These are phyloP conservation scores for Cantharis rustica DNA, from an alignment of 2,888 invertebrate species.

Conservation along the genomic window DNA sequence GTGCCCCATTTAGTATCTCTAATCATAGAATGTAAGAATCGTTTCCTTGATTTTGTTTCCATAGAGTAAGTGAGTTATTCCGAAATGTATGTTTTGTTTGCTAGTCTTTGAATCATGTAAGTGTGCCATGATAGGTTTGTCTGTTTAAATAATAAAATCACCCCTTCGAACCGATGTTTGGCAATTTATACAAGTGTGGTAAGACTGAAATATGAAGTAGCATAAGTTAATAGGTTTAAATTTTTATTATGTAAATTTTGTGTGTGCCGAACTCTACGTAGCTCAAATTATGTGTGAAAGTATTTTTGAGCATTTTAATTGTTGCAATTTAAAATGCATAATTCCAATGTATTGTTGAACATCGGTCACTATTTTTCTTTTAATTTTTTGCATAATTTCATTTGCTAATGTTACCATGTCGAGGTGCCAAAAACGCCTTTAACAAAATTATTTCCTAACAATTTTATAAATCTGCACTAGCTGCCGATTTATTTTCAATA, in stretches of 20 bases:
- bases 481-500: constrained; percentile 9
- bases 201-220: constrained; percentile 36
- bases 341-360: constrained; percentile 47
- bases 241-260: constrained; percentile 6
- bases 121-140: constrained; percentile 53
- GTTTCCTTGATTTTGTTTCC: neutral
- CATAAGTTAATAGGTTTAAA: constrained; percentile 18
- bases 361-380: constrained; percentile 41
- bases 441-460: constrained; percentile 25
- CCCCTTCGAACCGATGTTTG: constrained; percentile 49
- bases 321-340: constrained; percentile 28
- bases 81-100: constrained; percentile 47
- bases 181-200: constrained; percentile 45
- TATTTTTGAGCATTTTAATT: constrained; percentile 32
- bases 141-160: constrained; percentile 42
- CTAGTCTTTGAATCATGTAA: constrained; percentile 45
- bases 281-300: constrained; percentile 49
- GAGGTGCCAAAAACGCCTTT: constrained; percentile 47
- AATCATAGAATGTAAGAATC: constrained; percentile 23
- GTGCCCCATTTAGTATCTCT: constrained; percentile 25
- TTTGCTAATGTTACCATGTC: constrained; percentile 52
- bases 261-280: constrained; percentile 33
- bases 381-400: constrained; percentile 25
- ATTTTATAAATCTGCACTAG: constrained; percentile 6
- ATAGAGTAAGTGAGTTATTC: constrained; percentile 13